phyloP scores from a whole-genome alignment of 2,113 vertebrate species.

The Antigone vipio region DNA sequence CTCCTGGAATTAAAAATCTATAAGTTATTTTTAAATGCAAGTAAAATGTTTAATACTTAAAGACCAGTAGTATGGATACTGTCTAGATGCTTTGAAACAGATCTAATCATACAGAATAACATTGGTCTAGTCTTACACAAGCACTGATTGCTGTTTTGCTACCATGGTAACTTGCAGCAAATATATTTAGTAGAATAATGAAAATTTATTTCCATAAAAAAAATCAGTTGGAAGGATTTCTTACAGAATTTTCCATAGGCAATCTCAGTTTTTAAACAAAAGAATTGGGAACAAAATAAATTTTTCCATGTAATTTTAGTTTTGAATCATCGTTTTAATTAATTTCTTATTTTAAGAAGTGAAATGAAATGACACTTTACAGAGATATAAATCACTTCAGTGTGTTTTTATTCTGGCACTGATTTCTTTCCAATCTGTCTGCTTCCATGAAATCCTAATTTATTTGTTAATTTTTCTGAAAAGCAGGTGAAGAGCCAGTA shows the following conservation, averaged over 20 bases:
- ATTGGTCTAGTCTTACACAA: neutral
- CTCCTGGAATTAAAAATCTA: neutral
- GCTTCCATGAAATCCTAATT: neutral
- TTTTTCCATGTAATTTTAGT: neutral
- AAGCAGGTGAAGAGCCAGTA: neutral
- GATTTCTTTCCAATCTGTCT: neutral
- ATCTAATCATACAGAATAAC: neutral
- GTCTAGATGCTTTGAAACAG: neutral
- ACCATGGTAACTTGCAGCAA: conserved; percentile 3
- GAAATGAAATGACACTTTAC: neutral
- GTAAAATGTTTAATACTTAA: neutral
- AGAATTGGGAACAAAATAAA: neutral
- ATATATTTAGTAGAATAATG: neutral
- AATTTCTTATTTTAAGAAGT: neutral
- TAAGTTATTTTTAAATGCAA: neutral
- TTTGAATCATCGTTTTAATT: neutral
- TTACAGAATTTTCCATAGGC: neutral
- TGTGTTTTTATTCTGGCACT: neutral
- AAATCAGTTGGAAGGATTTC: neutral
- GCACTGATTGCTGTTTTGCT: neutral
- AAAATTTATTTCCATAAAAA: neutral
- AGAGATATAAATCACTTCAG: neutral
- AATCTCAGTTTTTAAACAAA: neutral
- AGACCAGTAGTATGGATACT: neutral
- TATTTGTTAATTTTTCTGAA: neutral